These are phyloP conservation scores for Zaprionus inermis DNA, from an alignment of 1,140 invertebrate species.

Conservation along the genomic window DNA sequence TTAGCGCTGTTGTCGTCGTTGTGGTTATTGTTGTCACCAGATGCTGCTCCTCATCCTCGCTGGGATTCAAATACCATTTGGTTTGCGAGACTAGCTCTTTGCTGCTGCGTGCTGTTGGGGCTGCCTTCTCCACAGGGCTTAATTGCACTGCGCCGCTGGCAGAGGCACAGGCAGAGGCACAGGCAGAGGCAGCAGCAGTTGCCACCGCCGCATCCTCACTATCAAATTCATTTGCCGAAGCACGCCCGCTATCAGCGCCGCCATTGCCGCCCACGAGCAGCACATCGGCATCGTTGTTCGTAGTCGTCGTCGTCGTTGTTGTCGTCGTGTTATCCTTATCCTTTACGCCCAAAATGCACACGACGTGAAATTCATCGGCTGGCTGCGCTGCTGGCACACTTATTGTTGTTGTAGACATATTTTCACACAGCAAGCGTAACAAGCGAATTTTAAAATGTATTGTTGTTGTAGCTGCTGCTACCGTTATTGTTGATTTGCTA, in stretches of 20 bases:
- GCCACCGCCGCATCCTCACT: slow-evolving; percentile 11
- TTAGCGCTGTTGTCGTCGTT: slow-evolving; percentile 27
- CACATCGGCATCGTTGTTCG: slow-evolving; percentile 22
- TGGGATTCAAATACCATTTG: slow-evolving; percentile 66
- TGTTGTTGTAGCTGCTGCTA: slow-evolving; percentile 36
- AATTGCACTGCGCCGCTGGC: slow-evolving; percentile 22
- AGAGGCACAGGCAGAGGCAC: not conserved
- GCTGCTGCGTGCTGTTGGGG: not conserved
- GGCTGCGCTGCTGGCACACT: slow-evolving; percentile 37
- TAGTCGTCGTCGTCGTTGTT: slow-evolving; percentile 19
- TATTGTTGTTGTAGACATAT: slow-evolving; percentile 60
- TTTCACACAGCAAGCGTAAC: not conserved
- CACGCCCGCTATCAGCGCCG: slow-evolving; percentile 63
- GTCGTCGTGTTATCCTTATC: slow-evolving; percentile 39
- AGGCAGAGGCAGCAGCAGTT: not conserved
- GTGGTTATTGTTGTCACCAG: slow-evolving; percentile 10
- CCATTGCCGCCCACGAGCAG: not conserved
- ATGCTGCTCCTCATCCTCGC: slow-evolving; percentile 11
- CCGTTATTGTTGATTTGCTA: slow-evolving; percentile 39
- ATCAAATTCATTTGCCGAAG: slow-evolving; percentile 69
- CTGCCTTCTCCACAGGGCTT: not conserved
- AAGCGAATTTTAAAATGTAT: slow-evolving; percentile 29
- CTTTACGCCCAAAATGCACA: slow-evolving; percentile 50
- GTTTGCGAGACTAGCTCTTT: slow-evolving; percentile 52
- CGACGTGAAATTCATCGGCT: slow-evolving; percentile 42